Percentiles rank a stretch among this genome's conserved stretches.
phyloP scores from a whole-genome alignment of 2,797 vertebrate species.

The Cygnus olor region DNA sequence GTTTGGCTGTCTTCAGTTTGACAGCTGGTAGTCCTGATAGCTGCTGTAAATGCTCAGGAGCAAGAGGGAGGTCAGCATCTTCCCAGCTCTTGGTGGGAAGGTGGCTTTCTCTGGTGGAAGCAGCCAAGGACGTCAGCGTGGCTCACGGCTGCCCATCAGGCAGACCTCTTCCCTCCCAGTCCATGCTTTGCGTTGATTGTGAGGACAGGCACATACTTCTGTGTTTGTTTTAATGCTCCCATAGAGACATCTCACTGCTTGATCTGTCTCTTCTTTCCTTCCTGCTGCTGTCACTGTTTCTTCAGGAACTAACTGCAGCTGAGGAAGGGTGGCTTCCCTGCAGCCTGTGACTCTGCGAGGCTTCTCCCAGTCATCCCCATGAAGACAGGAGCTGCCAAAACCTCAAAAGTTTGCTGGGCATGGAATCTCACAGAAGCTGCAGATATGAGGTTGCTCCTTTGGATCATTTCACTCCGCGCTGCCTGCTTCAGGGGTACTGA shows the following conservation, averaged over 20 bases:
- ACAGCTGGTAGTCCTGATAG: not conserved
- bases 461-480: not conserved
- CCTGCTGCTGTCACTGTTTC: not conserved
- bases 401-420: not conserved
- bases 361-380: not conserved
- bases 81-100: not conserved
- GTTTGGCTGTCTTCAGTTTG: conserved; percentile 18
- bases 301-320: not conserved
- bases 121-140: not conserved
- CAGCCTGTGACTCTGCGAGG: not conserved
- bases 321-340: not conserved
- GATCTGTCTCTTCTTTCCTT: not conserved
- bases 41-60: not conserved
- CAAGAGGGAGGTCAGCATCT: not conserved
- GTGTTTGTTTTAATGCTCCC: conserved; percentile 53
- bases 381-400: not conserved
- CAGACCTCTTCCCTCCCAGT: not conserved
- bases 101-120: not conserved
- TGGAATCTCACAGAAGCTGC: not conserved
- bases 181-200: not conserved
- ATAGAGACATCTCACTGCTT: conserved; percentile 36
- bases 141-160: accelerated
- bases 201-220: not conserved
- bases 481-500: not conserved
- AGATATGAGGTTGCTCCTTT: not conserved